Percentiles rank a stretch among this genome's conserved stretches.
Evolutionary conservation across 2,797 vertebrate genomes (phyloP).

Genomic region (Sebastes hubbsi): DNA sequence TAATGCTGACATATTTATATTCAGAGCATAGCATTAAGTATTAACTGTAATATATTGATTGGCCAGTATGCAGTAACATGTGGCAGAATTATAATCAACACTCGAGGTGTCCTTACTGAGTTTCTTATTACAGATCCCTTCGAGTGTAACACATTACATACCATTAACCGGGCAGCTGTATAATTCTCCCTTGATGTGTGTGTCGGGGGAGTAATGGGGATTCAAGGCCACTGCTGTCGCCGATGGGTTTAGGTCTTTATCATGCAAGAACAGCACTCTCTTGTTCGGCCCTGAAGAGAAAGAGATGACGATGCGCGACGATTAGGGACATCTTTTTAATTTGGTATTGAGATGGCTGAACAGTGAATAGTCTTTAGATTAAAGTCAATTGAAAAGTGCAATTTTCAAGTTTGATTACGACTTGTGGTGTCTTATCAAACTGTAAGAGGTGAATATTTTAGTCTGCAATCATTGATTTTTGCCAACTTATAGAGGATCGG

Average conservation of each 20-base stretch:
- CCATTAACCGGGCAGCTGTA: constrained; percentile 32
- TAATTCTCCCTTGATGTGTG: constrained; percentile 43
- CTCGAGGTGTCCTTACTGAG: constrained; percentile 12
- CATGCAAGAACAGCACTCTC: background rate
- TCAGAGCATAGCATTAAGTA: background rate
- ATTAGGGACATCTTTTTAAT: background rate
- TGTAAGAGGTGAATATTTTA: background rate
- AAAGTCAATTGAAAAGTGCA: background rate
- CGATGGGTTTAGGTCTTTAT: background rate
- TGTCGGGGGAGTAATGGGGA: constrained; percentile 18
- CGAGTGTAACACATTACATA: constrained; percentile 47
- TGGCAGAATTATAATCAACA: constrained; percentile 32
- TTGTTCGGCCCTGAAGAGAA: background rate
- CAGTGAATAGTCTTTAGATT: background rate
- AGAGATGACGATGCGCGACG: background rate
- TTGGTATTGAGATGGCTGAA: background rate
- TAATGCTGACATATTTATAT: background rate
- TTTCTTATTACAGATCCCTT: constrained; percentile 34
- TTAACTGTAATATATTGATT: constrained; percentile 25
- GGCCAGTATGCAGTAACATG: constrained; percentile 1
- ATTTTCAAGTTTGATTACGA: background rate
- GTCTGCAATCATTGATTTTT: background rate
- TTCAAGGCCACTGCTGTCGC: constrained; percentile 1
- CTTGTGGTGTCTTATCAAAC: background rate
- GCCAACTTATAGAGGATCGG: background rate